Base-by-base conservation (phyloP, 1,140 invertebrate genomes). In the Drosophila kikkawai region DNA sequence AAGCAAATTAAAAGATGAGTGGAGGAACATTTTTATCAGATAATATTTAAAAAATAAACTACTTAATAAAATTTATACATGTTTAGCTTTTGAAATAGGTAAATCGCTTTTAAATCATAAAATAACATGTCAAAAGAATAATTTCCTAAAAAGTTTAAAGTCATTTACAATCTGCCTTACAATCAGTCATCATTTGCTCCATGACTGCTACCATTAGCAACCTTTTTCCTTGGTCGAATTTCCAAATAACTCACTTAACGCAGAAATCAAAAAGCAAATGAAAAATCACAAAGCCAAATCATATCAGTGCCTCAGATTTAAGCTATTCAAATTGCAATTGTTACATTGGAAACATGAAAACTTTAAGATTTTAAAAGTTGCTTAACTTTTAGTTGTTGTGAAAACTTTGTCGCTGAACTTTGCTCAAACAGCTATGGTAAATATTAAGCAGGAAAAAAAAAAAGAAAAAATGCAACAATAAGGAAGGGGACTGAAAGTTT, bases 381-480 rank as follows among this genome's bases (percentile, higher is more conserved):
- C 29, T 17, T 37, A 60, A 74, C 53, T 73, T 73, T 19, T 34
- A 12, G 32, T 60, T 73, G 69, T 51, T 73, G 64, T 34, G 11
- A 12, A 71, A 74, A 73, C 67, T 73, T 73, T 73, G 53, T 22
- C 29, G 48, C 67, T 34, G 69, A 74, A 73, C 70, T 74, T 74
- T 51, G 55, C 39, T 44, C 39, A 37, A 71, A 60, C 48, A 73
- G 32, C 68, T 26, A 71, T 50, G 17, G 48, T n/a, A 70, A 73
- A 73, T 71, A 73, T 37, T 32, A 63, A n/a, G 1, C 15, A 22
- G 42, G 50, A 55, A 34, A 41, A 39, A 17, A 47, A 11, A 8
- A 32, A 4, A 41, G 22, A 37, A 11, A 44, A 42, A 37, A 15
- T 13, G 36, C 36, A 26, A 39, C 36, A 39, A 34, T 34, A 34